Base-by-base conservation (phyloP, 2,888 invertebrate species). In the Coenonympha arcania region DNA sequence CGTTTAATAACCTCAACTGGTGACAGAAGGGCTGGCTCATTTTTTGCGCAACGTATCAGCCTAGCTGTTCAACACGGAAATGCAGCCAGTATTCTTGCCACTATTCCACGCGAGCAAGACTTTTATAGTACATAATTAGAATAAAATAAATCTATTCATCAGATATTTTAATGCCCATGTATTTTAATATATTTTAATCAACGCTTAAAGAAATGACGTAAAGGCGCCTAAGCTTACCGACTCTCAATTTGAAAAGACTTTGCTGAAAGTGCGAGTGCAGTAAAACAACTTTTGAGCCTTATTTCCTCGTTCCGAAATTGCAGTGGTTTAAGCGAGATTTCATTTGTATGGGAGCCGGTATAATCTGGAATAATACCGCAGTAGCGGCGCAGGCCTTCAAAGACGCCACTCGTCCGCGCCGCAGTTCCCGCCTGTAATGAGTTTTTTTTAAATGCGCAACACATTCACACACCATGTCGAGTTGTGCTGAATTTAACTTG, bases 321-420 rank as follows among this genome's bases (percentile, higher is more conserved):
- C 84, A 83, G 79, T 79, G 80, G 73, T 82, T 84, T 84, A 84
- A 84, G 83, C 77, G 83, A 83, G 84, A 83, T 84, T 85, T 86
- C 84, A 83, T 85, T 86, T 85, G 85, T 85, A 84, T 85, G 71
- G 79, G 75, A 81, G 78, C 80, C 70, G 76, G 78, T 70, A 84
- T 86, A 86, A 85, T 84, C 85, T 82, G 81, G 75, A 82, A 85
- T 85, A 84, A 86, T 86, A 79, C 82, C 73, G 79, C 81, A 77
- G 76, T 73, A 71, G 82, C 76, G 76, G 79, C 73, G 68, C 72
- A 71, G 75, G 79, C 79, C 80, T 77, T 84, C 85, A 85, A 85
- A 85, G 85, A 84, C 83, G 84, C 69, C 80, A 79, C 82, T 83
- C 81, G 84, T 76, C 79, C 81, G 77, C 76, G 74, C 69, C 73